These are phyloP conservation scores for Pseudolycoriella hygida DNA, from an alignment of 2,888 invertebrate species.

Conservation along the genomic window DNA sequence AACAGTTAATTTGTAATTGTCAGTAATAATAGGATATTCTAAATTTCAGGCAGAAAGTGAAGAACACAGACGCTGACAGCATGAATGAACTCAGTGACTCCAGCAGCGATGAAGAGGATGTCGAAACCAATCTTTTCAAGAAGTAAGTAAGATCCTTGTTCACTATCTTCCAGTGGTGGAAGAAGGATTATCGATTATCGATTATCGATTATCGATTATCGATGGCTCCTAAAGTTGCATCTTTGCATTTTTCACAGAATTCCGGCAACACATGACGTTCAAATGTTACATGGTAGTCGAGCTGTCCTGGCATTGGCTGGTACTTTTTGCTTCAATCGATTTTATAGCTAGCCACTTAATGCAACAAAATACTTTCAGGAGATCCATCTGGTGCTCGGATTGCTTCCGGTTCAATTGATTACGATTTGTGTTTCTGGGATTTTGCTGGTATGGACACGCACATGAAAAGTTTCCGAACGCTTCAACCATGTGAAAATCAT, in stretches of 20 bases:
- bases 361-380: too few species aligned
- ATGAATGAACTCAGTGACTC: constrained; percentile 15
- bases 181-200: too few species aligned
- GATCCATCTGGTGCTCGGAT: constrained; percentile 86
- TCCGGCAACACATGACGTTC: constrained; percentile 59
- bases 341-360: too few species aligned
- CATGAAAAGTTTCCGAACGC: constrained; percentile 74
- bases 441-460: constrained; percentile 96
- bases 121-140: constrained; percentile 18
- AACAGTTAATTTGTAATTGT: too few species aligned
- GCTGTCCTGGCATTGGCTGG: constrained; percentile 80
- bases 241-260: constrained; percentile 33
- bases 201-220: too few species aligned
- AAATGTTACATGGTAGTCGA: constrained; percentile 77
- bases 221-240: too few species aligned
- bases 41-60: neutral
- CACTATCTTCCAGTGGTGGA: too few species aligned
- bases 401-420: constrained; percentile 86
- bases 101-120: constrained; percentile 18
- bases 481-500: constrained; percentile 93
- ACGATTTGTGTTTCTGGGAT: constrained; percentile 95
- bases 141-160: neutral
- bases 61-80: neutral
- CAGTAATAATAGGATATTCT: neutral
- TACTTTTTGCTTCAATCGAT: too few species aligned